These are phyloP conservation scores for Chlorops oryzae DNA, from an alignment of 1,140 invertebrate genomes.

Conservation along the genomic window DNA sequence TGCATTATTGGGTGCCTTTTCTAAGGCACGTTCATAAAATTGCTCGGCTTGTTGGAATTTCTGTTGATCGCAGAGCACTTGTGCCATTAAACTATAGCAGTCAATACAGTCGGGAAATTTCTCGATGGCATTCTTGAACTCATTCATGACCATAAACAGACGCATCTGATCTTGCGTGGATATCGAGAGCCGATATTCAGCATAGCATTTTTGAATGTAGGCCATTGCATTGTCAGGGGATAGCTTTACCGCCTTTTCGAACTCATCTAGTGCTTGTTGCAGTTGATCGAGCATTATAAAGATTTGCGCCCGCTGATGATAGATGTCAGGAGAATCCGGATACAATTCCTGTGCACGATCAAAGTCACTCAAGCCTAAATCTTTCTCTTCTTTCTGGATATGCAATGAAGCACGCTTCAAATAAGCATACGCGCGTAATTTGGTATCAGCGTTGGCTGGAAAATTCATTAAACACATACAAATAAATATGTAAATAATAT, in stretches of 20 bases:
- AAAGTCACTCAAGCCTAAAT: conserved; percentile 73
- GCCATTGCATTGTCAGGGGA: conserved; percentile 79
- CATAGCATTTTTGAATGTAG: conserved; percentile 81
- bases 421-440: conserved; percentile 76
- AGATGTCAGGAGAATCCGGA: conserved; percentile 77
- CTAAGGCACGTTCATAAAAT: conserved; percentile 73
- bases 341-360: conserved; percentile 66
- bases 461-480: conserved; percentile 2
- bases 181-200: conserved; percentile 67
- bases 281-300: conserved; percentile 74
- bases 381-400: conserved; percentile 70
- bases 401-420: conserved; percentile 80
- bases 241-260: conserved; percentile 72
- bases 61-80: conserved; percentile 76
- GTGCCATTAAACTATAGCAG: conserved; percentile 74
- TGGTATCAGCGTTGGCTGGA: conserved; percentile 51
- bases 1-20: conserved; percentile 79
- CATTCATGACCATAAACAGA: conserved; percentile 56
- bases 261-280: conserved; percentile 72
- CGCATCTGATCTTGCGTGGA: conserved; percentile 52
- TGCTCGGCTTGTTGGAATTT: conserved; percentile 75
- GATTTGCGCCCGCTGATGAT: conserved; percentile 70
- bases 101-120: conserved; percentile 80
- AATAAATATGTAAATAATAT: too few relatives aligned
- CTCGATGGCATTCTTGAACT: conserved; percentile 68